These are phyloP conservation scores for Gymnarchus niloticus DNA, from an alignment of 2,113 vertebrate genomes.

Conservation along the genomic window DNA sequence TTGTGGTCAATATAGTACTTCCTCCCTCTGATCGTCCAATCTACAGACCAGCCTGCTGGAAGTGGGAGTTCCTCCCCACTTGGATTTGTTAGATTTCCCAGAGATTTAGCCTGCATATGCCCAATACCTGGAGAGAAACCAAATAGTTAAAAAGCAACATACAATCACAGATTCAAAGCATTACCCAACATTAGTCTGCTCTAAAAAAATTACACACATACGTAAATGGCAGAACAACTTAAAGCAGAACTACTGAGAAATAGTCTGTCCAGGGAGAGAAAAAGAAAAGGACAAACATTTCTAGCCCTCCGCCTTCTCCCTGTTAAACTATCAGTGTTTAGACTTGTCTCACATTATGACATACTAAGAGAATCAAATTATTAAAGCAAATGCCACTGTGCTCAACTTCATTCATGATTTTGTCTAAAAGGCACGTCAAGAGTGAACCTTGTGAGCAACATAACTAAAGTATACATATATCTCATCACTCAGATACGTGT, in stretches of 20 bases:
- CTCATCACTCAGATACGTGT: too few relatives aligned
- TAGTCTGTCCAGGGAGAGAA: background rate
- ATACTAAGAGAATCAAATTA: too few relatives aligned
- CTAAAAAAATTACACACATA: background rate
- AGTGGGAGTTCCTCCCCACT: constrained; percentile 84
- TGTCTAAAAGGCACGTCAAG: too few relatives aligned
- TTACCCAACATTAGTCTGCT: background rate
- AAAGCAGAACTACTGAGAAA: background rate
- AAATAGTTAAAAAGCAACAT: background rate
- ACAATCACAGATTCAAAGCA: background rate
- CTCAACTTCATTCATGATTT: too few relatives aligned
- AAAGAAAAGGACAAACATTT: too few relatives aligned
- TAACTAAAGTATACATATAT: too few relatives aligned
- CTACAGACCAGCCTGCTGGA: constrained; percentile 89
- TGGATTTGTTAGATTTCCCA: constrained; percentile 88
- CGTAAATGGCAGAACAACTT: background rate
- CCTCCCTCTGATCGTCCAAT: constrained; percentile 96
- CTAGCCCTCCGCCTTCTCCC: too few relatives aligned
- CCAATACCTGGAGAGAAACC: constrained; percentile 73
- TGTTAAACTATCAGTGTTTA: too few relatives aligned
- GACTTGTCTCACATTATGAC: too few relatives aligned
- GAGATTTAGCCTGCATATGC: constrained; percentile 87
- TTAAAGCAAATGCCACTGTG: too few relatives aligned
- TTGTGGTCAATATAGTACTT: constrained; percentile 98
- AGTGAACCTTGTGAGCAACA: too few relatives aligned